phyloP scores from a whole-genome alignment of 1,140 invertebrate genomes.

The Zaprionus africanus region DNA sequence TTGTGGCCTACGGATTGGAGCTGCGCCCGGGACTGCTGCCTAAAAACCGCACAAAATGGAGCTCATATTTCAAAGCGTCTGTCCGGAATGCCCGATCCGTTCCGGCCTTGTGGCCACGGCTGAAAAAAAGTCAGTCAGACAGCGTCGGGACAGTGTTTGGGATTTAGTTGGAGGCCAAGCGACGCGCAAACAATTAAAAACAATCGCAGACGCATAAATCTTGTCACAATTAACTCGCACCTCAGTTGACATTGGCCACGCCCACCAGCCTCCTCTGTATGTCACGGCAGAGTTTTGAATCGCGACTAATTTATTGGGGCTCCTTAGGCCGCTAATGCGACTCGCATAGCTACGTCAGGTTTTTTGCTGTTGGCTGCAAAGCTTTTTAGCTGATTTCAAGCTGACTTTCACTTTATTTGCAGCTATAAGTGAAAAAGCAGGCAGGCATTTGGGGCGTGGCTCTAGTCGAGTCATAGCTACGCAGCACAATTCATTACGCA shows the following conservation, averaged over 20 bases:
- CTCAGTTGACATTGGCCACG: conserved; percentile 1
- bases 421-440: neutral
- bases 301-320: neutral
- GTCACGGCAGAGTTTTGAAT: neutral
- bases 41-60: conserved; percentile 60
- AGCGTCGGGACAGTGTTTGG: neutral
- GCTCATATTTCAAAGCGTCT: conserved; percentile 69
- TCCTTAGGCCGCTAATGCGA: neutral
- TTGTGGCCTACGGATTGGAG: too few relatives aligned
- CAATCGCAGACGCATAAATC: conserved; percentile 41
- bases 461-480: neutral
- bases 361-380: neutral
- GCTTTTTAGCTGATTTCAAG: conserved; percentile 2
- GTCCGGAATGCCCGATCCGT: conserved; percentile 56
- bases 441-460: neutral
- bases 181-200: conserved; percentile 35
- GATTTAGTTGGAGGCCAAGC: conserved; percentile 8
- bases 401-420: neutral
- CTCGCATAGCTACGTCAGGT: neutral
- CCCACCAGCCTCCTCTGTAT: too few relatives aligned
- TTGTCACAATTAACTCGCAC: conserved; percentile 36
- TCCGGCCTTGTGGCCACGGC: neutral
- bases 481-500: neutral
- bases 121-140: neutral
- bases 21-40: neutral